Percentiles rank a stretch among this genome's conserved stretches.
Evolutionary conservation across 2,888 invertebrate genomes (phyloP).

Genomic region (Hemithea aestivaria): DNA sequence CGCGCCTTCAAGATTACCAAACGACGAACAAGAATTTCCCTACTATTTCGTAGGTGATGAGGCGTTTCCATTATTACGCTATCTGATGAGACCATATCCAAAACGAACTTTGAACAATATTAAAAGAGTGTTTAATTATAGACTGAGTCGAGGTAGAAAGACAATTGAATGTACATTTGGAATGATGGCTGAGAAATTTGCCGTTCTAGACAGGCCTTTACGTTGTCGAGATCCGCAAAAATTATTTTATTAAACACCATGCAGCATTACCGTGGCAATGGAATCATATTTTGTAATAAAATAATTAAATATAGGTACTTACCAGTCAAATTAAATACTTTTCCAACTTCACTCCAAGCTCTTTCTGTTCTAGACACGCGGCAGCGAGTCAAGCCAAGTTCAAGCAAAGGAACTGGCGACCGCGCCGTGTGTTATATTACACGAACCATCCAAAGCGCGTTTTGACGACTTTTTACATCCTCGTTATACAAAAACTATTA

Average conservation of each 20-base stretch:
- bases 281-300: conserved; percentile 7
- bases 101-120: conserved; percentile 2
- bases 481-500: no score
- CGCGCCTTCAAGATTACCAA: conserved; percentile 5
- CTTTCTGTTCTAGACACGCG: no score
- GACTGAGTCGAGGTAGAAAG: conserved; percentile 7
- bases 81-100: conserved; percentile 9
- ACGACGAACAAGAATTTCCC: conserved; percentile 9
- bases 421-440: no score
- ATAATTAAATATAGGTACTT: conserved; percentile 5
- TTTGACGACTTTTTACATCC: no score
- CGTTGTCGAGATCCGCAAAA: background rate
- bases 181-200: conserved; percentile 11
- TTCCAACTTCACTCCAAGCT: conserved; percentile 5
- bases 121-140: conserved; percentile 9
- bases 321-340: conserved; percentile 6
- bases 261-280: conserved; percentile 8
- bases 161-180: conserved; percentile 14
- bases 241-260: conserved; percentile 8
- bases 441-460: no score
- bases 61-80: conserved; percentile 2
- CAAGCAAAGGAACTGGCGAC: no score
- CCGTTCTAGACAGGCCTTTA: background rate
- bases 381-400: no score
- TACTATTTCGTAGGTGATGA: conserved; percentile 9